These are phyloP conservation scores for Strigamia maritima DNA, from an alignment of 2,888 invertebrate genomes.

Conservation along the genomic window DNA sequence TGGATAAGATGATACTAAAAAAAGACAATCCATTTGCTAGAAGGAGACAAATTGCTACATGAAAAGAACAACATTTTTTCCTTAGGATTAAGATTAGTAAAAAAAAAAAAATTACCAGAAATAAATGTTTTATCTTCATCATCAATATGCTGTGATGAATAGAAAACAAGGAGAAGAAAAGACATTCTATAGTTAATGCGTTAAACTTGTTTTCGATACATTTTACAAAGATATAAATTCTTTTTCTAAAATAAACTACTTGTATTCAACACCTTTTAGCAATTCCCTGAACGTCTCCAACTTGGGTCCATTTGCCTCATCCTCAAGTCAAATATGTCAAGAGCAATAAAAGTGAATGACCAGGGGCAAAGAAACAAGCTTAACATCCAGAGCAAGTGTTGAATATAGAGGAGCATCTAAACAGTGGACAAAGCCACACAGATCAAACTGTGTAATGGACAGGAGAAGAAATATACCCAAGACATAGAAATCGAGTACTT, in stretches of 20 bases:
- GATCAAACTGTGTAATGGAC: not conserved
- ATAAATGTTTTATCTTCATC: too few relatives aligned
- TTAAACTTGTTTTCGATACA: too few relatives aligned
- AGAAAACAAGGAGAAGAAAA: too few relatives aligned
- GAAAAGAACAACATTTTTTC: not conserved
- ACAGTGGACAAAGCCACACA: not conserved
- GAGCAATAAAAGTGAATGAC: constrained; percentile 4
- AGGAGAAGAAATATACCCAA: not conserved
- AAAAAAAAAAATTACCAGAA: not conserved
- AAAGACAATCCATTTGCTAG: too few relatives aligned
- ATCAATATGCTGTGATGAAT: too few relatives aligned
- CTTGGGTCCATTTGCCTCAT: not conserved
- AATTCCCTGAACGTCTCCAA: not conserved
- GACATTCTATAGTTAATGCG: too few relatives aligned
- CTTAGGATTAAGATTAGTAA: not conserved
- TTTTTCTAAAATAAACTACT: not conserved
- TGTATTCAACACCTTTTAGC: not conserved
- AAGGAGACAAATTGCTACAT: not conserved
- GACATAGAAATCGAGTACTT: constrained; percentile 54
- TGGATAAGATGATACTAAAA: not conserved
- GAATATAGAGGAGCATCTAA: not conserved
- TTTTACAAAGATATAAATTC: too few relatives aligned
- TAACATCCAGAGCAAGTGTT: not conserved
- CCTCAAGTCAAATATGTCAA: constrained; percentile 8
- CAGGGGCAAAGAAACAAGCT: not conserved